These are phyloP conservation scores for Tortrix viridana DNA, from an alignment of 2,888 invertebrate genomes.

Conservation along the genomic window DNA sequence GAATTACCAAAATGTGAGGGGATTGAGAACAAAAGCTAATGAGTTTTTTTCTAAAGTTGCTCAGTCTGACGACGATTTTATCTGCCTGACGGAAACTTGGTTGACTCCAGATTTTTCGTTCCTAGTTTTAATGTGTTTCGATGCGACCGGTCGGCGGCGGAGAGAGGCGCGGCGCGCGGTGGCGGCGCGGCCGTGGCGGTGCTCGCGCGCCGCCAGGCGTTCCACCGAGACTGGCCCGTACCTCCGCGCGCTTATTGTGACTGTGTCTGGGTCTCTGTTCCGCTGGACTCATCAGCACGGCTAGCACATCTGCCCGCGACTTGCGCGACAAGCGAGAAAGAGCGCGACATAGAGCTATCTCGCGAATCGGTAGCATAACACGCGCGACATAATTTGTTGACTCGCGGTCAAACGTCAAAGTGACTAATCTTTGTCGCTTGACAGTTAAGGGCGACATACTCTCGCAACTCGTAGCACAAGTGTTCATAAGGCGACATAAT, in stretches of 20 bases:
- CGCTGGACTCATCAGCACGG: too few relatives aligned
- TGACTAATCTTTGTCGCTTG: too few relatives aligned
- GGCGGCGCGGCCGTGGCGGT: slow-evolving; percentile 24
- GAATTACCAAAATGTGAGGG: too few relatives aligned
- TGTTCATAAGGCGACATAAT: too few relatives aligned
- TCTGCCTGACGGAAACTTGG: slow-evolving; percentile 38
- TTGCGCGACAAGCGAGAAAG: too few relatives aligned
- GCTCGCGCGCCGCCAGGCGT: slow-evolving; percentile 3
- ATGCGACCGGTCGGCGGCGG: slow-evolving; percentile 17
- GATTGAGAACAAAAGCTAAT: slow-evolving; percentile 36
- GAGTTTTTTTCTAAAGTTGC: slow-evolving; percentile 24
- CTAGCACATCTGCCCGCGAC: too few relatives aligned
- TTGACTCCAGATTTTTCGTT: slow-evolving; percentile 24
- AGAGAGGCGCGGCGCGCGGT: slow-evolving; percentile 10
- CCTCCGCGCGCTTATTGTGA: slow-evolving; percentile 12
- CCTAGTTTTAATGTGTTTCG: slow-evolving; percentile 28
- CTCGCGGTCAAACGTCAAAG: too few relatives aligned
- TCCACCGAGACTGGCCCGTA: slow-evolving; percentile 17
- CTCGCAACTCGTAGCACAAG: too few relatives aligned
- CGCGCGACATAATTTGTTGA: too few relatives aligned
- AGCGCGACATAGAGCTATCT: too few relatives aligned
- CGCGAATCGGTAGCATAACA: too few relatives aligned
- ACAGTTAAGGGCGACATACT: too few relatives aligned
- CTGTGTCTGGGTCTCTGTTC: slow-evolving; percentile 11
- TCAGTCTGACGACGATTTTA: slow-evolving; percentile 31